Evolutionary conservation across 1,140 invertebrate genomes (phyloP), one percentile per base, ranked within the genome.

Genomic region (Drosophila prosaltans): DNA sequence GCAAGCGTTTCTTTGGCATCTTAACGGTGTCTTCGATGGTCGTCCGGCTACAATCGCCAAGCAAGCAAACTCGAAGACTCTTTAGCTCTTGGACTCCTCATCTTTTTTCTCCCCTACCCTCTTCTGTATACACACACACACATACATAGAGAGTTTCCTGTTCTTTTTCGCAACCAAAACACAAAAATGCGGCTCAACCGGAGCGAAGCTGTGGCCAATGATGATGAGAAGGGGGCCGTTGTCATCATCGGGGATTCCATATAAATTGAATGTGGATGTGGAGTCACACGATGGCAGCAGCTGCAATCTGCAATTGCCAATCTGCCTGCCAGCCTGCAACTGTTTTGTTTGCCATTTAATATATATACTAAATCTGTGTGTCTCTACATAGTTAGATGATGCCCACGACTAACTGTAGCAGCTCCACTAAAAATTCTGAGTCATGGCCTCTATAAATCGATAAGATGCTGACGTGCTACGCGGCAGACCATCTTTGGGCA

Each of bases 111-210:
- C 70, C 69, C 43, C 28, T 48, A 16, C 48, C 16, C 30, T 40
- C 55, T n/a, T 24, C 21, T 32, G 21, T 11, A 8, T 21, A 45
- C 43, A 45, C 43, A 48, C 21, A 24, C 45, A 48, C 45, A 48
- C 45, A 48, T 6, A 48, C 45, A 65, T 55, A 26, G 62, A 11
- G 55, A 88, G 82, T 88, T 88, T 88, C 83, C 83, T 88, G 84
- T 88, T 89, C 84, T 89, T 88, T 88, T 88, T 88, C 83, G 83
- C 83, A 88, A 88, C 65, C 59, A 61, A 60, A 32, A 48, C 66
- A 67, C 72, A 88, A 88, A 88, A 88, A 88, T 88, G 83, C 83
- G 78, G 80, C 83, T 89, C 68, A 72, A 80, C 84, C 75, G 69
- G 76, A 76, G 45, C 45, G 45, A 51, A 51, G 21, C 45, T 6